Conservation (phyloP, 2,113 vertebrate species). For the Motacilla tschutschensis region DNA sequence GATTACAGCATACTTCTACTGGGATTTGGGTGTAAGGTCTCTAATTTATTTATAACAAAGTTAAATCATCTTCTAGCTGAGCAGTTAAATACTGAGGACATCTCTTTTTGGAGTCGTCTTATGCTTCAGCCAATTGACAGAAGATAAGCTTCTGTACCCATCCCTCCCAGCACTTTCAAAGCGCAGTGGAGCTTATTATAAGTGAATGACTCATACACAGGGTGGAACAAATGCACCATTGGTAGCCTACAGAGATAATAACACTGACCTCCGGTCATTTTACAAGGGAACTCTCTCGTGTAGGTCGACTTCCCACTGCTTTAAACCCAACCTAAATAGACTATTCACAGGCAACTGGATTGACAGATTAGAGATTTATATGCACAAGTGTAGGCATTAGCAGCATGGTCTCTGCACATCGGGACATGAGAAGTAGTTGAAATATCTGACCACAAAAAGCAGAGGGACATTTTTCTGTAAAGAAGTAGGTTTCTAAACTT, state of each 20-base stretch:
- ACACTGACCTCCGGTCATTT: constrained; percentile 52
- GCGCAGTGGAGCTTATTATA: constrained; percentile 38
- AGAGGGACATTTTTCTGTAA: background rate
- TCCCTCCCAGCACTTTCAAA: constrained; percentile 36
- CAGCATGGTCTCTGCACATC: background rate
- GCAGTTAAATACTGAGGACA: background rate
- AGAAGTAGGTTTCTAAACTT: background rate
- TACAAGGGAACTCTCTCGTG: constrained; percentile 34
- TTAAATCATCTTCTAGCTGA: constrained; percentile 21
- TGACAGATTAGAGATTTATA: constrained; percentile 49
- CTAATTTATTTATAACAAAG: constrained; percentile 25
- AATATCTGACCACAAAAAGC: background rate
- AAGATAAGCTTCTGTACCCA: constrained; percentile 20
- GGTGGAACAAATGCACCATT: constrained; percentile 48
- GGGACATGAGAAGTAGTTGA: background rate
- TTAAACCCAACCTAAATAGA: constrained; percentile 45
- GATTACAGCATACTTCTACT: background rate
- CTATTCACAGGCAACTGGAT: constrained; percentile 13
- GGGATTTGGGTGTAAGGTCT: background rate
- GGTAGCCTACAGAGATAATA: constrained; percentile 47
- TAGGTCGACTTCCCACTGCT: constrained; percentile 62
- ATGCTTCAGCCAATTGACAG: background rate
- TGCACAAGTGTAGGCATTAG: constrained; percentile 11
- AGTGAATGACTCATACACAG: constrained; percentile 37
- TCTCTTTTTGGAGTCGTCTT: constrained; percentile 3